Evolutionary conservation across 1,140 invertebrate species (phyloP).

Genomic region (Dolichoris vasculosae): DNA sequence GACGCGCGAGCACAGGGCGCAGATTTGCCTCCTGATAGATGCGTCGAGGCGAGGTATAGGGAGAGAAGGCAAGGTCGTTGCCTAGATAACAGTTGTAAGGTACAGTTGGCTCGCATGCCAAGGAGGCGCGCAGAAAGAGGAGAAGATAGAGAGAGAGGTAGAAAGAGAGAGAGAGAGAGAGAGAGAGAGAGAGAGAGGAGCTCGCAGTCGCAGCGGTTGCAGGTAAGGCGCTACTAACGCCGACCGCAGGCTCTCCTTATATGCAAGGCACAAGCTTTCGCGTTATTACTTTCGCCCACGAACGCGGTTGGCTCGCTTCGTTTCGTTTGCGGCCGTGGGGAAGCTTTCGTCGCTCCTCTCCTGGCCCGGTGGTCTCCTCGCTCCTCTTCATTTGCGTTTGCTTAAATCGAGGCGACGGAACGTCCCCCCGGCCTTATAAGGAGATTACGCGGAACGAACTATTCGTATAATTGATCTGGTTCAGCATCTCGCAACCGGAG

Average conservation of each 20-base stretch:
- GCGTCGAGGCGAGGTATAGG: conserved; percentile 15
- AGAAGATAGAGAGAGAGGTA: not conserved
- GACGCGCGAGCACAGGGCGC: not conserved
- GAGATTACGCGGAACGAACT: conserved; percentile 8
- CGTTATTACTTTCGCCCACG: not conserved
- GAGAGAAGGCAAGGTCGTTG: conserved; percentile 65
- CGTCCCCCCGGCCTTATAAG: conserved; percentile 13
- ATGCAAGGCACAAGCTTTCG: not conserved
- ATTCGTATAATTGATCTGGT: not conserved
- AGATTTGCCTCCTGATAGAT: conserved; percentile 30
- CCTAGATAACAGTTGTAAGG: conserved; percentile 69
- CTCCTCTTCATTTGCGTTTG: not conserved
- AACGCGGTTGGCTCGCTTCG: no score
- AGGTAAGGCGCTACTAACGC: not conserved
- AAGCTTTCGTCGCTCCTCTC: not conserved
- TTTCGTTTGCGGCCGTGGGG: not conserved
- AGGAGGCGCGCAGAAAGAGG: not conserved
- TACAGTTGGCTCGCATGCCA: conserved; percentile 65
- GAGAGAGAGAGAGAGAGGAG: not conserved
- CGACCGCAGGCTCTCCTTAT: not conserved
- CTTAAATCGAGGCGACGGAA: conserved; percentile 13
- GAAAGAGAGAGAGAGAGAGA: not conserved
- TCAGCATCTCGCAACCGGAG: no score
- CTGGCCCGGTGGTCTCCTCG: no score
- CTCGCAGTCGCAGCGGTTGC: not conserved